Base-by-base conservation (phyloP, 2,113 vertebrate genomes). In the Semnopithecus entellus region DNA sequence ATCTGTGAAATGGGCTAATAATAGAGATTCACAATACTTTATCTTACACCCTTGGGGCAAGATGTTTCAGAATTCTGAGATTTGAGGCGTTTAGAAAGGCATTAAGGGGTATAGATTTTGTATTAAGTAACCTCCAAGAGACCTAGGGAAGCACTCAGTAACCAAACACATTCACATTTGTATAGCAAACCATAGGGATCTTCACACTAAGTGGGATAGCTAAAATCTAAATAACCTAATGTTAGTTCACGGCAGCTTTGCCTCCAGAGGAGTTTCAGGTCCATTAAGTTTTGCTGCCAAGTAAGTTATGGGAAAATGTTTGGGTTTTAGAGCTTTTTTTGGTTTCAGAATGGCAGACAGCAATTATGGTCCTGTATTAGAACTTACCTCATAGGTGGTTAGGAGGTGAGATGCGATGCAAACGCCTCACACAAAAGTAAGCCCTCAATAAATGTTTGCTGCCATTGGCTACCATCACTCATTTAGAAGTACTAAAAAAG, bases 281-380 rank as follows among this genome's bases (percentile, higher is more conserved):
- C 27, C 76, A 66, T 88, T 96, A 66, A 78, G 59, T 84, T 96
- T 96, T 91, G 87, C 66, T 96, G 83, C 87, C 87, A 90, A 52
- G 57, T 80, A 92, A 89, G n/a, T 97, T 90, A 90, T 88, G 80
- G 52, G 79, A 91, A 96, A 84, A 75, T 50, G 81, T 43, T 48
- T 68, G 55, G 57, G 52, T 59, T 93, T 93, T 57, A 93, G 95
- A 93, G 91, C 82, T 95, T 89, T 94, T 64, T 97, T 88, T 61
- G 85, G 92, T 96, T 93, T 96, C 72, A 40, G 92, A 96, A 84
- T 93, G 76, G 94, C 92, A 94, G 72, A 89, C 40, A 90, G 93
- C 96, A 95, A 80, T 97, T 95, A 93, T 66, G 57, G 68, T 95
- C 80, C 76, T 90, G 80, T 93, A 38, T 96, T 97, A 96, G 95